A percentile compares a stretch with the other conserved stretches of the same genome.
Conservation (phyloP, 2,888 invertebrate species). For the Macrosoma leucophasiata region DNA sequence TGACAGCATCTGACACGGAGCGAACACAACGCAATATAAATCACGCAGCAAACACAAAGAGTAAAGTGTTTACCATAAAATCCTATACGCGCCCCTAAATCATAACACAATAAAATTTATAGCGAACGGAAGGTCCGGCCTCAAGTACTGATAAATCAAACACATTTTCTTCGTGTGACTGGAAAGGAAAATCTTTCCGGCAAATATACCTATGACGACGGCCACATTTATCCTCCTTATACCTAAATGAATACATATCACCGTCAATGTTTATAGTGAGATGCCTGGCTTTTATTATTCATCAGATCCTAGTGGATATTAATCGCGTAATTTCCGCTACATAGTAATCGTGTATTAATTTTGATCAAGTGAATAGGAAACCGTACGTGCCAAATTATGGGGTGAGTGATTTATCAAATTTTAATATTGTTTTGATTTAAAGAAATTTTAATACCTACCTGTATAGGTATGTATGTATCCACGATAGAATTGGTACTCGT, state of each 20-base stretch:
- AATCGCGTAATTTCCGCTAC: too few species aligned
- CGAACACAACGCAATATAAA: conserved; percentile 44
- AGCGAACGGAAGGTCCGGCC: conserved; percentile 71
- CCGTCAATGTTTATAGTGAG: too few species aligned
- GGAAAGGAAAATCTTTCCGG: conserved; percentile 62
- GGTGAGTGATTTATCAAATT: too few species aligned
- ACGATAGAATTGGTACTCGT: too few species aligned
- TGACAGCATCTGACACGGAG: conserved; percentile 34
- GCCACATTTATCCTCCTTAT: conserved; percentile 40
- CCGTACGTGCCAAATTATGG: too few species aligned
- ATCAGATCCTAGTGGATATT: too few species aligned
- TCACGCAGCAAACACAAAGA: conserved; percentile 62
- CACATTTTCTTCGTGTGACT: conserved; percentile 69
- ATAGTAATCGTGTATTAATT: too few species aligned
- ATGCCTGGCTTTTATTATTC: too few species aligned
- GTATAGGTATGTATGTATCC: too few species aligned
- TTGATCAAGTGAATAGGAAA: too few species aligned
- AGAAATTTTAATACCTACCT: too few species aligned
- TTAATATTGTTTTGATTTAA: too few species aligned
- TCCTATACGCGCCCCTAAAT: conserved; percentile 69
- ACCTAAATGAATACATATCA: conserved; percentile 29
- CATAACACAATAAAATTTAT: conserved; percentile 75
- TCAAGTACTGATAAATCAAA: conserved; percentile 73
- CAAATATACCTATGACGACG: conserved; percentile 54
- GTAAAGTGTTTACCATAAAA: conserved; percentile 73